Conservation (phyloP, 2,888 invertebrate species). For the Drosophila anceps region DNA sequence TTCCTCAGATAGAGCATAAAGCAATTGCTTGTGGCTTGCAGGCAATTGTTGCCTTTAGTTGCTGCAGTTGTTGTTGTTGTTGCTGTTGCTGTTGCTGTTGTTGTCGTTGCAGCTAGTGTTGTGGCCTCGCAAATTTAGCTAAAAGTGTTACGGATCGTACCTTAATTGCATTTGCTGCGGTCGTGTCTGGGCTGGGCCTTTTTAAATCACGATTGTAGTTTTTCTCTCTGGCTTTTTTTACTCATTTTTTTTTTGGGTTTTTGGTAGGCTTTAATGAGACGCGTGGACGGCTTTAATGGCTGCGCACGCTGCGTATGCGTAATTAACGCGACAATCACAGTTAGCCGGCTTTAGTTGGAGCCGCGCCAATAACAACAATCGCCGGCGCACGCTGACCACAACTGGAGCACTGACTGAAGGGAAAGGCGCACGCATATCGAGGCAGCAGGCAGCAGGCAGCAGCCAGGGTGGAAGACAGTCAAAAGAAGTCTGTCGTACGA, state of each 20-base stretch:
- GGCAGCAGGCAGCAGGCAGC: neutral
- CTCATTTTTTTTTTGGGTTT: neutral
- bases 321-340: slow-evolving; percentile 62
- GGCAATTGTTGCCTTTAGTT: slow-evolving; percentile 1
- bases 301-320: slow-evolving; percentile 58
- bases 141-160: slow-evolving; percentile 56
- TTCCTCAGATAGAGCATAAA: neutral
- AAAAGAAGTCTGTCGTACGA: neutral
- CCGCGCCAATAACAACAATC: slow-evolving; percentile 33
- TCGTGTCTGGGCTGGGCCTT: slow-evolving; percentile 38
- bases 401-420: neutral
- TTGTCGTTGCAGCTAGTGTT: slow-evolving; percentile 16
- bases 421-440: slow-evolving; percentile 1
- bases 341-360: slow-evolving; percentile 40
- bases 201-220: slow-evolving; percentile 19
- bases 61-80: neutral
- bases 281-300: slow-evolving; percentile 40
- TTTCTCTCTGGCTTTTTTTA: neutral
- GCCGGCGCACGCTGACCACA: slow-evolving; percentile 11
- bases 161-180: slow-evolving; percentile 62
- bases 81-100: neutral
- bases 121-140: slow-evolving; percentile 56
- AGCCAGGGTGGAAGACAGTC: neutral
- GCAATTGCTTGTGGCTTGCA: neutral
- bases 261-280: slow-evolving; percentile 57